Evolutionary conservation across 2,888 invertebrate species (phyloP).

Genomic region (Leptopilina drosophilae): DNA sequence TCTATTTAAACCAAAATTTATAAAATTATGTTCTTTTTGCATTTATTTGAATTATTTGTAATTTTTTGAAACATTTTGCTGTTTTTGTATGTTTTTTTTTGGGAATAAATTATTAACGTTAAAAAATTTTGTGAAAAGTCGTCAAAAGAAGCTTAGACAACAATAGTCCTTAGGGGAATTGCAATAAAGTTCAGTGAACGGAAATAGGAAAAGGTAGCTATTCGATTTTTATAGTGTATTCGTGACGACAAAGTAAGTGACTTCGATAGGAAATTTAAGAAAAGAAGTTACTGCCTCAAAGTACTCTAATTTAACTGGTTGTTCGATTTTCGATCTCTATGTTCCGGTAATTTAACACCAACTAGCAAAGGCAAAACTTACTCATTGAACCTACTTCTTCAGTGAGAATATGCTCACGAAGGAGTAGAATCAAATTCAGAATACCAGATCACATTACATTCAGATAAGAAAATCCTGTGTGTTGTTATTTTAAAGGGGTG

Average conservation of each 20-base stretch:
- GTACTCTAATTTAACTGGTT: conserved; percentile 2
- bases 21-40: no score
- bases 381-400: conserved; percentile 32
- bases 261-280: conserved; percentile 1
- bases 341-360: conserved; percentile 17
- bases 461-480: conserved; percentile 22
- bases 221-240: not conserved
- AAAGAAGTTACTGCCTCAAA: conserved; percentile 20
- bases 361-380: not conserved
- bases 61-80: no score
- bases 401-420: conserved; percentile 12
- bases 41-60: no score
- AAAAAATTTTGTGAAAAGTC: no score
- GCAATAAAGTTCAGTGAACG: not conserved
- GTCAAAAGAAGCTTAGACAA: not conserved
- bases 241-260: conserved; percentile 7
- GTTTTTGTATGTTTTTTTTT: no score
- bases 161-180: not conserved
- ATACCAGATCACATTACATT: conserved; percentile 24
- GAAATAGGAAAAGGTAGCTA: not conserved
- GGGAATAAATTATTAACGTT: no score
- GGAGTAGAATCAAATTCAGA: conserved; percentile 17
- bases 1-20: no score
- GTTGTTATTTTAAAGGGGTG: conserved; percentile 29
- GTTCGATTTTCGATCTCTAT: conserved; percentile 34